A percentile compares a stretch with the other conserved stretches of the same genome.
phyloP scores from a whole-genome alignment of 2,113 vertebrate species.

The Himantopus leucocephalus region DNA sequence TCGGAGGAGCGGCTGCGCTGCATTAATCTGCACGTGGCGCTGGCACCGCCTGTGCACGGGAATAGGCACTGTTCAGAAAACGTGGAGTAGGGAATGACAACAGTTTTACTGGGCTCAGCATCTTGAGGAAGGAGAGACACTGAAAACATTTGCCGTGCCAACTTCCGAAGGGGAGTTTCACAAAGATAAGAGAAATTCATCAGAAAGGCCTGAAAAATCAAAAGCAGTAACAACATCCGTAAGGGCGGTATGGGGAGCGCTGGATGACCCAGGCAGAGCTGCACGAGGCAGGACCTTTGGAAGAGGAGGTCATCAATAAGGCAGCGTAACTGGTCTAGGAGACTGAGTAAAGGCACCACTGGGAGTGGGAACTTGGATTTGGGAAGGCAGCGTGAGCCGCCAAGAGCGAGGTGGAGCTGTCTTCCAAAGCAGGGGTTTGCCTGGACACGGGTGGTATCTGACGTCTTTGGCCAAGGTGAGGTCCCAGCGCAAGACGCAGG shows the following conservation, averaged over 20 bases:
- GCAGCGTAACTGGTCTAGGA: rapidly evolving
- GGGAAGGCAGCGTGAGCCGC: not conserved
- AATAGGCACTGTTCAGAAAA: not conserved
- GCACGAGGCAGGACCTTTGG: not conserved
- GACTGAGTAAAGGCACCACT: not conserved
- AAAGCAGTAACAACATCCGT: not conserved
- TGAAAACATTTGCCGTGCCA: not conserved
- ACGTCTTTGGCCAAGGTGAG: not conserved
- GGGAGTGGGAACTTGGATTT: not conserved
- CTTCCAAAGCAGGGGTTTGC: not conserved
- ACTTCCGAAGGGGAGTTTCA: not conserved
- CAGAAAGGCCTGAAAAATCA: not conserved
- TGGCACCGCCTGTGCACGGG: not conserved
- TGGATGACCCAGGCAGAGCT: not conserved
- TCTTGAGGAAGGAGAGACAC: not conserved
- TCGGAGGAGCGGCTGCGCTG: not conserved
- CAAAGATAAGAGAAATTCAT: not conserved
- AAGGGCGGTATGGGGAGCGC: rapidly evolving
- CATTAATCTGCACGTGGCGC: rapidly evolving
- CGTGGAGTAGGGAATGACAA: not conserved
- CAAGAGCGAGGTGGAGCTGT: not conserved
- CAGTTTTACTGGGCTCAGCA: not conserved
- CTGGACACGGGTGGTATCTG: not conserved
- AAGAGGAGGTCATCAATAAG: not conserved
- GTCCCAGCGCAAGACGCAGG: not conserved